phyloP scores from a whole-genome alignment of 2,888 invertebrate genomes.

The Xylota sylvarum region DNA sequence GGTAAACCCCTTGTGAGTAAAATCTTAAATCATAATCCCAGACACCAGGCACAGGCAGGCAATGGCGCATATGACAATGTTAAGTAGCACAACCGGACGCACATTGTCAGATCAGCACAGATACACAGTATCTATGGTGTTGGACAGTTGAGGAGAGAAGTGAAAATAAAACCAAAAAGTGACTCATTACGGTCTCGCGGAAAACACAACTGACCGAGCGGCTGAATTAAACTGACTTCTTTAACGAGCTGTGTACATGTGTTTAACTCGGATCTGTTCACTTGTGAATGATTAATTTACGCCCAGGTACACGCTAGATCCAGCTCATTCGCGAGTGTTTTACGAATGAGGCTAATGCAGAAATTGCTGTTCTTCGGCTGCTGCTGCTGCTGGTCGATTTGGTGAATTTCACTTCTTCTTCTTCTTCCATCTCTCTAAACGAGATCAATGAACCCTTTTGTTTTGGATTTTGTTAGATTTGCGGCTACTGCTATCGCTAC shows the following conservation, averaged over 20 bases:
- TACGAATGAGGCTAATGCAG: conserved; percentile 30
- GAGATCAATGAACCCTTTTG: conserved; percentile 58
- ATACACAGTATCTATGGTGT: conserved; percentile 9
- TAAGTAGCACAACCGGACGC: conserved; percentile 59
- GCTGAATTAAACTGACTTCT: conserved; percentile 54
- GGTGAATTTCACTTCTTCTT: conserved; percentile 1
- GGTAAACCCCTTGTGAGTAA: conserved; percentile 39
- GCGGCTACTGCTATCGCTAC: background rate
- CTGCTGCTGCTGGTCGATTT: background rate
- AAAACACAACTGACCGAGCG: conserved; percentile 9
- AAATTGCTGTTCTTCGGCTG: conserved; percentile 10
- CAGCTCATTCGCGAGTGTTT: conserved; percentile 4
- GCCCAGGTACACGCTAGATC: conserved; percentile 8
- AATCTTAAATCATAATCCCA: conserved; percentile 43
- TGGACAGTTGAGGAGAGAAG: conserved; percentile 8
- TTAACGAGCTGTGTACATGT: conserved; percentile 50
- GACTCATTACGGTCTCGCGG: conserved; percentile 48
- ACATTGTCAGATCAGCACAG: conserved; percentile 52
- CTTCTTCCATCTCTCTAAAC: background rate
- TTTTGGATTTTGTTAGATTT: background rate
- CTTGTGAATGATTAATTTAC: conserved; percentile 63
- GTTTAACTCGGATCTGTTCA: conserved; percentile 48
- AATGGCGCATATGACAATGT: conserved; percentile 21
- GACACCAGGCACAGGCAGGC: no score
- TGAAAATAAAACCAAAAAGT: conserved; percentile 28